Evolutionary conservation across 2,888 invertebrate genomes (phyloP).

Genomic region (Dromius quadrimaculatus): DNA sequence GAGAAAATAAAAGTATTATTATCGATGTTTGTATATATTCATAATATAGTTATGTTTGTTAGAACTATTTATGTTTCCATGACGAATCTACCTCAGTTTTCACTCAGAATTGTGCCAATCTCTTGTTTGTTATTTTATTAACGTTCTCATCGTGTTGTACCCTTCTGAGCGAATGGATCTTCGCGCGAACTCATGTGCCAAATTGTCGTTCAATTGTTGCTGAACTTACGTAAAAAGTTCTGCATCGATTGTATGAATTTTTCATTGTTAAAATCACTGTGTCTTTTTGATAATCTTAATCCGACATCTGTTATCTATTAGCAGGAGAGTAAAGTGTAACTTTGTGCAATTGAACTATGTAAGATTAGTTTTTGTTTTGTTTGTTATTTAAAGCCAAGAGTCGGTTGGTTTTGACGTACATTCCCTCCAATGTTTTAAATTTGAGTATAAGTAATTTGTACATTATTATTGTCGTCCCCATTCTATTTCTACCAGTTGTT

Average conservation of each 20-base stretch:
- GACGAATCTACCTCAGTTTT: slow-evolving; percentile 67
- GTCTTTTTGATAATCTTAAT: slow-evolving; percentile 40
- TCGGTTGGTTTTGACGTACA: slow-evolving; percentile 36
- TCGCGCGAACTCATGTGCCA: slow-evolving; percentile 36
- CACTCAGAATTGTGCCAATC: slow-evolving; percentile 43
- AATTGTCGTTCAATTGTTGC: slow-evolving; percentile 15
- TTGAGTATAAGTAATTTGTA: slow-evolving; percentile 30
- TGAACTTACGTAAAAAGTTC: slow-evolving; percentile 9
- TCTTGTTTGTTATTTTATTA: slow-evolving; percentile 21
- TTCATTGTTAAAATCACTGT: slow-evolving; percentile 43
- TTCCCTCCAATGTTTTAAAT: slow-evolving; percentile 44
- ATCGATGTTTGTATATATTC: slow-evolving; percentile 63
- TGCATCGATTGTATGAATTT: slow-evolving; percentile 16
- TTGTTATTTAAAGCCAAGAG: slow-evolving; percentile 18
- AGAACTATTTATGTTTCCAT: slow-evolving; percentile 60
- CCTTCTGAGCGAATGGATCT: slow-evolving; percentile 32
- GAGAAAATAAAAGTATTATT: slow-evolving; percentile 60
- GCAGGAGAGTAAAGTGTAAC: slow-evolving; percentile 38
- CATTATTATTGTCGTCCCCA: slow-evolving; percentile 21
- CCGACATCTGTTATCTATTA: slow-evolving; percentile 30
- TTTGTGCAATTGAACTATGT: slow-evolving; percentile 43
- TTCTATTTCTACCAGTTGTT: slow-evolving; percentile 21
- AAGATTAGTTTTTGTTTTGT: slow-evolving; percentile 26
- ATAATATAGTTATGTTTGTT: slow-evolving; percentile 60
- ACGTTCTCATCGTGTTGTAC: slow-evolving; percentile 40